Evolutionary conservation across 1,140 invertebrate species (phyloP).

Genomic region (Portunus trituberculatus): DNA sequence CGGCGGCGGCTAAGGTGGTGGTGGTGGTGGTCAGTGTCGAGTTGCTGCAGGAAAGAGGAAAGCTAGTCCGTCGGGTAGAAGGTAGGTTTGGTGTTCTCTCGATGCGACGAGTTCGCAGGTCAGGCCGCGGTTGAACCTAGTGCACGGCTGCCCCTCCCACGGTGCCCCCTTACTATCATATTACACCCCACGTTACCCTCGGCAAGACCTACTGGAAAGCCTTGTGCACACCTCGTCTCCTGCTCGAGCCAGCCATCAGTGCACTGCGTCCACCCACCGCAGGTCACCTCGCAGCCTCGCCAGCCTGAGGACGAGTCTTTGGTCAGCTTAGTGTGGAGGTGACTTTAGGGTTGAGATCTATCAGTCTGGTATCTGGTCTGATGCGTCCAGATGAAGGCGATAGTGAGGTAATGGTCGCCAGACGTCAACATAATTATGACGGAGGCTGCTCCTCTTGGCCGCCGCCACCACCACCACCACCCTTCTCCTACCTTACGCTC

Average conservation of each 20-base stretch:
- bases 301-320: background rate
- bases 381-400: slow-evolving; percentile 48
- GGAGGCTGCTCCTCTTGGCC: background rate
- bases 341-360: background rate
- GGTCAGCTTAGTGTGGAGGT: background rate
- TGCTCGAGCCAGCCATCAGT: background rate
- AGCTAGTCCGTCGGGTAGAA: slow-evolving; percentile 38
- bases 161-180: background rate
- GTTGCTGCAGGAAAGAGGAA: slow-evolving; percentile 1
- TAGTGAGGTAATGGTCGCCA: slow-evolving; percentile 59
- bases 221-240: too few relatives aligned
- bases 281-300: background rate
- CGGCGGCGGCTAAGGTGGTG: background rate
- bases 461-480: background rate
- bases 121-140: background rate
- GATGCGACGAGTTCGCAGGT: background rate
- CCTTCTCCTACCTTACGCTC: background rate
- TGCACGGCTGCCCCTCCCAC: background rate
- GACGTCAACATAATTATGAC: slow-evolving; percentile 60
- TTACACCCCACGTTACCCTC: too few relatives aligned
- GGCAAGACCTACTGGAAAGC: too few relatives aligned
- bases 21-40: background rate
- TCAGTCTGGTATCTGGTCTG: slow-evolving; percentile 51
- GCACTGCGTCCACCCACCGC: background rate
- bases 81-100: slow-evolving; percentile 6